A percentile compares a stretch with the other conserved stretches of the same genome.
These are phyloP conservation scores for Epizoanthus ramosus DNA, from an alignment of 92 coral and sea anemone species.

Conservation along the genomic window DNA sequence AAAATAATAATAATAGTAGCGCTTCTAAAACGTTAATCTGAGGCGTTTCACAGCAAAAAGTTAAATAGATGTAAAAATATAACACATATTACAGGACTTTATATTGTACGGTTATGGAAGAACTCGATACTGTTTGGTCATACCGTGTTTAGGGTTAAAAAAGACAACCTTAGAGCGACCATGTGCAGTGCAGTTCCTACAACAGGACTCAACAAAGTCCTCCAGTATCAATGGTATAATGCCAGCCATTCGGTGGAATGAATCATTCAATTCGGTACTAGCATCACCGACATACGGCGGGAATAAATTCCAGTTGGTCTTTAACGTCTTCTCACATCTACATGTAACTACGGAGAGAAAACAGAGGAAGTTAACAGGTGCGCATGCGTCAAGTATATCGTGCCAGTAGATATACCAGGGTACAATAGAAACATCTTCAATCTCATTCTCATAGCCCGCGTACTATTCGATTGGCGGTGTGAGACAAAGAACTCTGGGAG, in stretches of 20 bases:
- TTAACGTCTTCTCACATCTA: conserved; percentile 47
- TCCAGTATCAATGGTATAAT: conserved; percentile 22
- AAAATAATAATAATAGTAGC: too few relatives aligned
- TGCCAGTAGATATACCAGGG: not conserved
- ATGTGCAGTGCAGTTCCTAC: conserved; percentile 13
- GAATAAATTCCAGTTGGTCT: conserved; percentile 50
- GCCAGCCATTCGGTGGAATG: conserved; percentile 23
- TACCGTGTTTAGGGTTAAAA: conserved; percentile 10
- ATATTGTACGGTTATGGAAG: too few relatives aligned
- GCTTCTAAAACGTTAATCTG: too few relatives aligned
- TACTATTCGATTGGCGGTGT: too few relatives aligned
- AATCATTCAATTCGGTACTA: conserved; percentile 18
- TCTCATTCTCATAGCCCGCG: too few relatives aligned
- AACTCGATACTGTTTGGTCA: not conserved
- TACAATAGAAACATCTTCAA: too few relatives aligned
- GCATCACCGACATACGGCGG: conserved; percentile 48
- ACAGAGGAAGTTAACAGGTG: not conserved
- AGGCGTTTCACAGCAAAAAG: too few relatives aligned
- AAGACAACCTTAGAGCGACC: conserved; percentile 6
- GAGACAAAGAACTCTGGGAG: too few relatives aligned
- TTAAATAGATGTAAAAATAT: too few relatives aligned
- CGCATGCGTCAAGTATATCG: not conserved
- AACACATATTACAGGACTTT: too few relatives aligned
- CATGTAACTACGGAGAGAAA: conserved; percentile 38
- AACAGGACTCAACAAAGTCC: conserved; percentile 21